A percentile compares a stretch with the other conserved stretches of the same genome.
Conservation (phyloP, 1,140 invertebrate genomes). For the Hetaerina americana region DNA sequence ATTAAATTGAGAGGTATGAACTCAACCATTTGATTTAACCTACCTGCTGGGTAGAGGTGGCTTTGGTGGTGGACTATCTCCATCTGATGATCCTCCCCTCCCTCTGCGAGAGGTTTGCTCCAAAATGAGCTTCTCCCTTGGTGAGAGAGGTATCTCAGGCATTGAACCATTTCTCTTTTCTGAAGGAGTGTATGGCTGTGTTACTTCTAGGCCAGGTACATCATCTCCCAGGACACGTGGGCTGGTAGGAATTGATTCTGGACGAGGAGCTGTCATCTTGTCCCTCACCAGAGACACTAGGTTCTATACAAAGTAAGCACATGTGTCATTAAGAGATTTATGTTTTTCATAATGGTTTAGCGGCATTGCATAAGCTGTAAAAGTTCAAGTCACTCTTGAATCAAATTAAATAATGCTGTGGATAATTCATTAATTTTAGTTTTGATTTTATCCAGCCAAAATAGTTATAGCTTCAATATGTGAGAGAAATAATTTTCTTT, state of each 20-base stretch:
- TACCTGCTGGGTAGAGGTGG: slow-evolving; percentile 67
- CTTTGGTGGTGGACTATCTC: slow-evolving; percentile 62
- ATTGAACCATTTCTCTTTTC: slow-evolving; percentile 36
- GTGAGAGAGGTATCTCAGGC: slow-evolving; percentile 70
- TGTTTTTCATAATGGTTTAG: too few species aligned
- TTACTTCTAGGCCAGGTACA: not conserved
- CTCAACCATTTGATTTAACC: slow-evolving; percentile 17
- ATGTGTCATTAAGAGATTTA: not conserved
- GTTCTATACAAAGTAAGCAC: not conserved
- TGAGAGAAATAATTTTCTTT: too few species aligned
- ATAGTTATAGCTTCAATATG: too few species aligned
- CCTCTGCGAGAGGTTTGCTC: slow-evolving; percentile 35
- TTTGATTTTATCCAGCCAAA: too few species aligned
- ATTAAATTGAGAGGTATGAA: too few species aligned
- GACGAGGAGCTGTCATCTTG: not conserved
- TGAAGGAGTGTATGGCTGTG: not conserved
- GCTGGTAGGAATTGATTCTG: not conserved
- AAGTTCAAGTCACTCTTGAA: too few species aligned
- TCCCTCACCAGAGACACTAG: not conserved
- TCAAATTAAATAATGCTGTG: too few species aligned
- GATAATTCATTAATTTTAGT: too few species aligned
- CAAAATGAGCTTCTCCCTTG: slow-evolving; percentile 53
- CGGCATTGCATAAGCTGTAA: too few species aligned
- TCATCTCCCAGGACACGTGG: not conserved
- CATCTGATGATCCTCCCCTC: slow-evolving; percentile 26